Base-by-base conservation (phyloP, 2,113 vertebrate genomes). In the Oryzias curvinotus region DNA sequence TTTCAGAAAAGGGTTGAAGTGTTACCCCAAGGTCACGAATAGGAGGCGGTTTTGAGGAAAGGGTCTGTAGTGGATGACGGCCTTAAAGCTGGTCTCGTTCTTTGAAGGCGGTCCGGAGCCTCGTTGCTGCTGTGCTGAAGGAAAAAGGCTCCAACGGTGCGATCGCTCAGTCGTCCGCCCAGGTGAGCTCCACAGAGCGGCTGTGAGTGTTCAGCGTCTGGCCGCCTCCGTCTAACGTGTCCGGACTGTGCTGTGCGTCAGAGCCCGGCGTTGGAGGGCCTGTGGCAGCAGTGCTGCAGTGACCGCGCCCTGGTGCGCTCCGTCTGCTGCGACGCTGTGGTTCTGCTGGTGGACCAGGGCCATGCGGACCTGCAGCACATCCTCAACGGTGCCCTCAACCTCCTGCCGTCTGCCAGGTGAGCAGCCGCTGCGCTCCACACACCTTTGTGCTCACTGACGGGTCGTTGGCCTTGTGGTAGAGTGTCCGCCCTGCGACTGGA, bases 261-360 rank as follows among this genome's bases (percentile, higher is more conserved):
- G 96, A 94, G 93, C 23, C 90, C 92, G 5, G 94, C 95, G 1
- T 52, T 96, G 87, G 94, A 93, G 78, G 78, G 94, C 59, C 92
- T 99, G 16, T 99, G 97, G 96, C 93, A 98, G 82, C 95, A 93
- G 73, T 96, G 95, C 69, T 94, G 95, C 88, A 90, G 91, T 63
- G 95, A 96, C 54, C 83, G 73, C 0, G 87, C 90, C 2, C 84
- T 88, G 41, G 91, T 99, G 63, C 89, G 94, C 14, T 93, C 93
- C 0, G 86, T 93, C 50, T 98, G 95, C 87, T 96, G 94, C 0
- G 94, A 97, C 3, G 94, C 92, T 0, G 64, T 96, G 84, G 93
- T 96, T 63, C 91, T 95, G 2, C 90, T 99, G 68, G 96, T 96
- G 52, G 91, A 90, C 14, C 95, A 98, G 85, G 90, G 91, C n/a